Percentiles rank a stretch among this genome's conserved stretches.
Conservation (phyloP, 2,888 invertebrate species). For the Hofmannophila pseudospretella region DNA sequence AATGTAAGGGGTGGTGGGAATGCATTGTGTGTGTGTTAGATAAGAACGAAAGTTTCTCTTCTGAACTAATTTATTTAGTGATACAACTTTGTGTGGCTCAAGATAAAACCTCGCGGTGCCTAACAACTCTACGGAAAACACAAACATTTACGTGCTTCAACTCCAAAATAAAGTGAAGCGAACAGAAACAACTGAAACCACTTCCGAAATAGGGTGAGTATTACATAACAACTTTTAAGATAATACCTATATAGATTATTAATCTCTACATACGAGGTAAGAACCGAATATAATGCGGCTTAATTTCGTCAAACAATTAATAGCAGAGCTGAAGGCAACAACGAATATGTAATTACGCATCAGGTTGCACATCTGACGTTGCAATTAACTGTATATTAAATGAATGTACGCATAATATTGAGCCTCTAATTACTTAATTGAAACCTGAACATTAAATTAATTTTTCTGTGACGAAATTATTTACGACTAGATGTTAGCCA, state of each 20-base stretch:
- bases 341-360: constrained; percentile 43
- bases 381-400: constrained; percentile 36
- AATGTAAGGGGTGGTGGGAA: too few species aligned
- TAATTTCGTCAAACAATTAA: constrained; percentile 55
- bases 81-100: constrained; percentile 40
- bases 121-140: constrained; percentile 33
- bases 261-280: neutral
- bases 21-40: too few species aligned
- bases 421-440: too few species aligned
- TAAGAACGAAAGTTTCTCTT: too few species aligned
- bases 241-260: neutral
- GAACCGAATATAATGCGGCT: constrained; percentile 34
- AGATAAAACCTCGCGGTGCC: constrained; percentile 45
- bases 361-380: constrained; percentile 28
- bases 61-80: constrained; percentile 70
- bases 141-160: constrained; percentile 39
- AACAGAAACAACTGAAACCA: constrained; percentile 2
- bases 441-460: too few species aligned
- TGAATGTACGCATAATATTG: constrained; percentile 7
- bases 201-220: neutral
- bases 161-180: constrained; percentile 20
- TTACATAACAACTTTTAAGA: neutral
- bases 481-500: too few species aligned
- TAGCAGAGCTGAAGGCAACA: constrained; percentile 38
- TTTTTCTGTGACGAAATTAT: too few species aligned